A percentile compares a stretch with the other conserved stretches of the same genome.
Conservation (phyloP, 2,797 vertebrate species). For the Phrynocephalus forsythii region DNA sequence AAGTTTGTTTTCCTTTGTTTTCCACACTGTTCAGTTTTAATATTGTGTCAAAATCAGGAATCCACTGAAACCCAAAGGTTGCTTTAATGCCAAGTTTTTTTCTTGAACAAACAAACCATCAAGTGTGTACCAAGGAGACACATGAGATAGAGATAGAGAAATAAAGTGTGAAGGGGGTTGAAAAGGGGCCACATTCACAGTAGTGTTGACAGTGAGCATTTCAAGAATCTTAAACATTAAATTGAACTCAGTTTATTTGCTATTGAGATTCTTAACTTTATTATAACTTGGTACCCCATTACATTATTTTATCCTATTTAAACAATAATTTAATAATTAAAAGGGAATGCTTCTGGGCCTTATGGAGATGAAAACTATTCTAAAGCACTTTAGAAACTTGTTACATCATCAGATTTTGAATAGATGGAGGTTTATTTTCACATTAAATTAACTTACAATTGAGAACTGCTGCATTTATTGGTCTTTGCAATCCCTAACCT, state of each 20-base stretch:
- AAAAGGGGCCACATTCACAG: conserved; percentile 48
- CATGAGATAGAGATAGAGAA: conserved; percentile 1
- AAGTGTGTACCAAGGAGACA: conserved; percentile 11
- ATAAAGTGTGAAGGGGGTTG: conserved; percentile 44
- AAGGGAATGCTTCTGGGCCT: conserved; percentile 48
- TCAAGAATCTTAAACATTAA: conserved; percentile 53
- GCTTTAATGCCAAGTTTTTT: conserved; percentile 33
- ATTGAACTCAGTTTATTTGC: conserved; percentile 47
- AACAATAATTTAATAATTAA: conserved; percentile 65
- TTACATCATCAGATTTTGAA: conserved; percentile 66
- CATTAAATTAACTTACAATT: conserved; percentile 69
- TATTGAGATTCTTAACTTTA: conserved; percentile 61
- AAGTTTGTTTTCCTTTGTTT: conserved; percentile 39
- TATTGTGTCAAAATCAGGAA: conserved; percentile 49
- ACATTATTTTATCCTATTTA: conserved; percentile 61
- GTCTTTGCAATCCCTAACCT: conserved; percentile 54
- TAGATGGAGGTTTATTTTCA: conserved; percentile 55
- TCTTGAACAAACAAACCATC: conserved; percentile 54
- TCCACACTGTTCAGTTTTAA: conserved; percentile 55
- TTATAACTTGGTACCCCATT: conserved; percentile 42
- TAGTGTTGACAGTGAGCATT: conserved; percentile 51
- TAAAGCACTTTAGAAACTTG: conserved; percentile 55
- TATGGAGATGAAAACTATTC: conserved; percentile 48
- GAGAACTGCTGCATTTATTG: conserved; percentile 57
- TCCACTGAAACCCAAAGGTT: conserved; percentile 41